These are phyloP conservation scores for Ophion slaviceki DNA, from an alignment of 2,888 invertebrate genomes.

Conservation along the genomic window DNA sequence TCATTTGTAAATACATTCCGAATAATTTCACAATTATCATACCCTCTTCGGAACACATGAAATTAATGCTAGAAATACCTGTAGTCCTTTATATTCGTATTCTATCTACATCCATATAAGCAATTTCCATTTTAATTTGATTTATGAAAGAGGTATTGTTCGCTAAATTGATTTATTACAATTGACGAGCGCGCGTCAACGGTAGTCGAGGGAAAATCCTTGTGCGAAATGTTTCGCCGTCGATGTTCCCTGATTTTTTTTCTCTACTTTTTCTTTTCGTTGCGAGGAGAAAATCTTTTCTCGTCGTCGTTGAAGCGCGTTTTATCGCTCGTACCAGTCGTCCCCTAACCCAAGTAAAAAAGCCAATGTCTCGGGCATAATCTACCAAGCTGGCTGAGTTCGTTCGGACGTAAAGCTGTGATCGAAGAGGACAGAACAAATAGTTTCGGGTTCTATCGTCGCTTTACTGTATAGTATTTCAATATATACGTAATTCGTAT, in stretches of 20 bases:
- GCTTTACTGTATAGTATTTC: conserved; percentile 26
- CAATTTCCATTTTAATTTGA: background rate
- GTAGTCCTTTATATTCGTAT: too few species aligned
- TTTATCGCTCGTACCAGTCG: conserved; percentile 65
- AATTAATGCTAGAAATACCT: too few species aligned
- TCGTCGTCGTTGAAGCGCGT: conserved; percentile 48
- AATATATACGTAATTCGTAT: background rate
- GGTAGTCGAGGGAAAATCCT: conserved; percentile 25
- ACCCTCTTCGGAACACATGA: too few species aligned
- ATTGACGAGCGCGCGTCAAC: conserved; percentile 14
- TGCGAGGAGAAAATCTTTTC: conserved; percentile 48
- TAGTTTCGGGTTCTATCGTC: conserved; percentile 50
- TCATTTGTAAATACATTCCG: too few species aligned
- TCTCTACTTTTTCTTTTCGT: conserved; percentile 20
- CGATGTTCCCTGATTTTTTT: conserved; percentile 36
- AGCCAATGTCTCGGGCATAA: conserved; percentile 64
- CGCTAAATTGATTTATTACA: conserved; percentile 26
- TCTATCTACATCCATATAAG: too few species aligned
- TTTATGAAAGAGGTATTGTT: conserved; percentile 1
- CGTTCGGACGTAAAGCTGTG: conserved; percentile 59
- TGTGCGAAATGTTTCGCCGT: conserved; percentile 34
- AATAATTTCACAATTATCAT: too few species aligned
- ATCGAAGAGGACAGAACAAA: conserved; percentile 63
- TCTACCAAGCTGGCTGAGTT: conserved; percentile 55
- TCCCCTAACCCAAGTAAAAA: conserved; percentile 46